These are phyloP conservation scores for Apodemia hepburni DNA, from an alignment of 2,888 invertebrate genomes.

Conservation along the genomic window DNA sequence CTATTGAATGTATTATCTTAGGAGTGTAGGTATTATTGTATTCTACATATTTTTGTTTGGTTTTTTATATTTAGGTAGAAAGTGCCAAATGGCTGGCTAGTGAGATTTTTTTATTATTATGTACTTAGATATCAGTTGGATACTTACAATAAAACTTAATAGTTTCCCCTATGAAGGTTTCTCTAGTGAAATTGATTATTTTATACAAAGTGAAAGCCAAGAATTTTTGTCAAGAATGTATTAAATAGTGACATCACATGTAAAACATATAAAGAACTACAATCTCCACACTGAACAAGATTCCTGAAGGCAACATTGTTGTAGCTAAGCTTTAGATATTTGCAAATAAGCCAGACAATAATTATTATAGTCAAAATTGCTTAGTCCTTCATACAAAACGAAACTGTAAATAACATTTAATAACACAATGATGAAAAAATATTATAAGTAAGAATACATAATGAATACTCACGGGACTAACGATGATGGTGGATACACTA, in stretches of 20 bases:
- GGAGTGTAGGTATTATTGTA: too few species aligned
- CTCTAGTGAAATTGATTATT: too few species aligned
- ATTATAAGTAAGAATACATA: neutral
- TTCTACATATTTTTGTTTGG: too few species aligned
- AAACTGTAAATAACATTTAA: too few species aligned
- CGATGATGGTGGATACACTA: slow-evolving; percentile 90
- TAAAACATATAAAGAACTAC: neutral
- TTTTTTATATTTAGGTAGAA: too few species aligned
- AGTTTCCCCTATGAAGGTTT: too few species aligned
- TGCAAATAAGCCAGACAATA: neutral
- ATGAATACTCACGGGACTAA: slow-evolving; percentile 88
- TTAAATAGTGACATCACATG: neutral
- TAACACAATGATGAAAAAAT: too few species aligned
- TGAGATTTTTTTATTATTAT: too few species aligned
- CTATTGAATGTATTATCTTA: too few species aligned
- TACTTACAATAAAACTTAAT: too few species aligned
- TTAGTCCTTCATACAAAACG: neutral
- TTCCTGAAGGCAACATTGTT: neutral
- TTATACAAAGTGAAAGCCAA: neutral
- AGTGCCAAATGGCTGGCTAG: too few species aligned
- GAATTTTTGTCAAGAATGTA: neutral
- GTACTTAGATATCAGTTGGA: too few species aligned
- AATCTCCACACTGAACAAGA: neutral
- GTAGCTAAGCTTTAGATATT: neutral
- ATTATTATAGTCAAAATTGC: neutral